phyloP scores from a whole-genome alignment of 2,113 vertebrate genomes.

The Prionailurus viverrinus region DNA sequence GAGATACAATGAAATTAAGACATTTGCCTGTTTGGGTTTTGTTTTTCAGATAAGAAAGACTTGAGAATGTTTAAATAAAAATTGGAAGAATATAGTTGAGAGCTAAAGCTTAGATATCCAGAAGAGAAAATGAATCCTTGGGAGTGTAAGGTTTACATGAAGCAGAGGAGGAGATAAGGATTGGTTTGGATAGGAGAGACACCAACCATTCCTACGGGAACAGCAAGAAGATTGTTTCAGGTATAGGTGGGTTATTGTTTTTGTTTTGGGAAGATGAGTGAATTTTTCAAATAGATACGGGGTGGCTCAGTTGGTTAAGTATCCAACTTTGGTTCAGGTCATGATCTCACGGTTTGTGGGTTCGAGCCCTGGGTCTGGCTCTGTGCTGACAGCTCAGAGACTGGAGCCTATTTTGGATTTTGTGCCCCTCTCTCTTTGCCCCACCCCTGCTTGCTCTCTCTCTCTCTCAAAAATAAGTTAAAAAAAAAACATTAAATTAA shows the following conservation, averaged over 20 bases:
- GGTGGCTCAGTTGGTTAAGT: too few species aligned
- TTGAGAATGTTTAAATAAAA: background rate
- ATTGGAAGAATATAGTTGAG: background rate
- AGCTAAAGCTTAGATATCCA: background rate
- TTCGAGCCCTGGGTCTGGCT: too few species aligned
- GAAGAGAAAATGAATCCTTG: background rate
- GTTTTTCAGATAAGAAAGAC: background rate
- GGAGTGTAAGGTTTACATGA: background rate
- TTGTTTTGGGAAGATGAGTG: background rate
- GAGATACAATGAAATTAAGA: background rate
- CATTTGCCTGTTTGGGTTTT: background rate
- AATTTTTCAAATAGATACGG: background rate
- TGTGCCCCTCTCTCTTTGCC: too few species aligned
- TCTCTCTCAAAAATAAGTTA: too few species aligned
- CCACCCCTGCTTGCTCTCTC: too few species aligned
- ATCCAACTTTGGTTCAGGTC: too few species aligned
- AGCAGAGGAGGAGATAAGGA: background rate
- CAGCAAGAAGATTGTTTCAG: background rate
- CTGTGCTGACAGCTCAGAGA: too few species aligned
- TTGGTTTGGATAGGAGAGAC: background rate
- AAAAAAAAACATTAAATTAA: too few species aligned
- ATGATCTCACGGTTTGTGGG: too few species aligned
- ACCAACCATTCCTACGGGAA: background rate
- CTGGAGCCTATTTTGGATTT: too few species aligned
- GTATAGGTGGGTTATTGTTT: background rate